Base-by-base conservation (phyloP, 2,888 invertebrate species). In the Lysandra coridon region DNA sequence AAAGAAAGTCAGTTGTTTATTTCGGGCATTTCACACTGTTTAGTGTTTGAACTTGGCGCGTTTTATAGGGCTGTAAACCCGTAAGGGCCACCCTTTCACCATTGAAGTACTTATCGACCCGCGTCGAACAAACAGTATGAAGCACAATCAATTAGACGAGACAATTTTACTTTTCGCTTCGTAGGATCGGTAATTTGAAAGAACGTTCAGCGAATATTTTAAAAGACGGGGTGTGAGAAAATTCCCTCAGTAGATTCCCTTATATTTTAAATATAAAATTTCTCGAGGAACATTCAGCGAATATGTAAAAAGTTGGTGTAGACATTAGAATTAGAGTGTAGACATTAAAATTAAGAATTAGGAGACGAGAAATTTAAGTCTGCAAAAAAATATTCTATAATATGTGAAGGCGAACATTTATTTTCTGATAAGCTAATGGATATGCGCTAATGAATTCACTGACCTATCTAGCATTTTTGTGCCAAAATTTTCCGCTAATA, bases 21-120 rank as follows among this genome's bases (percentile, higher is more conserved):
- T 86, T 86, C 87, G 88, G 88, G 87, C 88, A 89, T 89, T 88
- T 82, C 1, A 85, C 85, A 84, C 82, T 86, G 87, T 88, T 88
- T 69, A 37, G 37, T 69, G 69, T 69, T 69, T 69, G 33, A 37
- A 69, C 69, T 69, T 85, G 84, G 85, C 84, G 87, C 85, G 86
- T 89, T 92, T 93, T 92, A 92, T 92, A 85, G 86, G 84, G 84
- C 84, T 90, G 86, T 92, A 92, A 93, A 93, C 90, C 91, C 91
- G 91, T 92, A 92, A 93, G 91, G 92, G 91, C 90, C 89, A 88
- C 87, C 86, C 85, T 90, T 91, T 88, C 88, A 89, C 90, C 90
- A 91, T 89, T 89, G 88, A 87, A 91, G 86, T 83, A 23, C 23
- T 23, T 23, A 82, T 83, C 85, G 88, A 85, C 88, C 89, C 88